phyloP scores from a whole-genome alignment of 2,797 vertebrate genomes.

The Vipera latastei region DNA sequence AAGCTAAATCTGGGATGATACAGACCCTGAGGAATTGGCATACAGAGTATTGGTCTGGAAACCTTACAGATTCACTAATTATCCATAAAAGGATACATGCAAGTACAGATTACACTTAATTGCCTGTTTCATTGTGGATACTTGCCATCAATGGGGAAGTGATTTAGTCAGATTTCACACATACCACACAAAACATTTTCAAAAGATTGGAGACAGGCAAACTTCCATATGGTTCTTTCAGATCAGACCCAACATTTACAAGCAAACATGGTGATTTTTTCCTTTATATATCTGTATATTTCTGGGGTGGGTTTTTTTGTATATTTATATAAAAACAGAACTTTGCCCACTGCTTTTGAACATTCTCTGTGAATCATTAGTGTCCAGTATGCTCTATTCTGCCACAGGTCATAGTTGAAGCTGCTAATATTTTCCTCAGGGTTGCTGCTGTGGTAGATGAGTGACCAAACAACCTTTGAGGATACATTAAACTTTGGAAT shows the following conservation, averaged over 20 bases:
- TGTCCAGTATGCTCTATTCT: neutral
- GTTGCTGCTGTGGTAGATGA: neutral
- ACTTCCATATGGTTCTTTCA: neutral
- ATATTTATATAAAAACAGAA: neutral
- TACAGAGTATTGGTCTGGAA: conserved; percentile 18
- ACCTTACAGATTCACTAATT: conserved; percentile 9
- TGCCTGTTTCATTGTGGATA: neutral
- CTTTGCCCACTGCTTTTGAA: neutral
- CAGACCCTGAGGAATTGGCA: conserved; percentile 11
- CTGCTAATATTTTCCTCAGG: neutral
- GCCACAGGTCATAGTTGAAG: neutral
- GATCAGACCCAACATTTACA: neutral
- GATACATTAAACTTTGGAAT: neutral
- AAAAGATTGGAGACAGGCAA: neutral
- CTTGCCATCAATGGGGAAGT: conserved; percentile 2
- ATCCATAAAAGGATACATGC: conserved; percentile 16
- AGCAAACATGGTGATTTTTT: neutral
- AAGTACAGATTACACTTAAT: conserved; percentile 21
- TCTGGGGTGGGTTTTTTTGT: neutral
- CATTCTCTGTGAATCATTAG: neutral
- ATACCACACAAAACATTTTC: neutral
- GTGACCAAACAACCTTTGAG: neutral
- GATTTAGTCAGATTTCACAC: conserved; percentile 8
- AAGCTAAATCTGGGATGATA: neutral
- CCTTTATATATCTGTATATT: neutral